These are phyloP conservation scores for Ceratosolen solmsi DNA, from an alignment of 1,140 invertebrate species.

Conservation along the genomic window DNA sequence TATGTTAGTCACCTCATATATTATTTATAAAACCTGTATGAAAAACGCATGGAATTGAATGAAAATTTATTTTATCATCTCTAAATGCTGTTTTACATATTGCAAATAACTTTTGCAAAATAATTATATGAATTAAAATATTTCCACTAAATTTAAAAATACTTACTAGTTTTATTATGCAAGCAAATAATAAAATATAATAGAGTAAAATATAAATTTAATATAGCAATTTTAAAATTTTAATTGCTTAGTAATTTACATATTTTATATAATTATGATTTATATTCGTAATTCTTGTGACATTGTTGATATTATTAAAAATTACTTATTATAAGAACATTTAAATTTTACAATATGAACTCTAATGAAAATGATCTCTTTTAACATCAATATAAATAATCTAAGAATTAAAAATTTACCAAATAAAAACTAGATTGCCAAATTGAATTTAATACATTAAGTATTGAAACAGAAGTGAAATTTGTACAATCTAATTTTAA, in stretches of 20 bases:
- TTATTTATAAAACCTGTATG: neutral
- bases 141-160: neutral
- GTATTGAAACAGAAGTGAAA: no score
- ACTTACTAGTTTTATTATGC: neutral
- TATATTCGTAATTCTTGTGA: no score
- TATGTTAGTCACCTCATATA: neutral
- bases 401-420: no score
- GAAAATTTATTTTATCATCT: neutral
- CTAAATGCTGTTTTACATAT: neutral
- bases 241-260: neutral
- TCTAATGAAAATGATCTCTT: no score
- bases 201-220: no score
- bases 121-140: neutral
- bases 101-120: neutral
- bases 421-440: no score
- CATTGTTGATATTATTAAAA: no score
- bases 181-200: neutral
- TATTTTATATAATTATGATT: neutral
- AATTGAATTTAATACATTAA: no score
- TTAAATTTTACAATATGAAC: no score
- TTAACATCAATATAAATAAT: no score
- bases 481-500: no score
- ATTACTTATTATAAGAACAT: no score
- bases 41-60: neutral
- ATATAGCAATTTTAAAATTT: neutral